These are phyloP conservation scores for Labroides dimidiatus DNA, from an alignment of 2,797 vertebrate genomes.

Conservation along the genomic window DNA sequence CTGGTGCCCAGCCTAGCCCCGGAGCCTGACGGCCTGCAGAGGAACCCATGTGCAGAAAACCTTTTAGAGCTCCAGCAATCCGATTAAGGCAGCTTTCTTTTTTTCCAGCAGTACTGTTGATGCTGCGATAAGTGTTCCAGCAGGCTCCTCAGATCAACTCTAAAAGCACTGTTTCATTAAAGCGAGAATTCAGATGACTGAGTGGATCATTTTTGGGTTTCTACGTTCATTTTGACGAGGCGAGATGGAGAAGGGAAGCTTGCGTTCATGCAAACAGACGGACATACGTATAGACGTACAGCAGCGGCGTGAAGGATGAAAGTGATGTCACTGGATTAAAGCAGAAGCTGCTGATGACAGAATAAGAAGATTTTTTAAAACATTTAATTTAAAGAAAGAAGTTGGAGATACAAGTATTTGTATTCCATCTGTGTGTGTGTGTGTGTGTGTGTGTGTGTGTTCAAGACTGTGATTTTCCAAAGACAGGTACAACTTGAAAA, in stretches of 20 bases:
- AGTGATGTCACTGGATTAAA: constrained; percentile 72
- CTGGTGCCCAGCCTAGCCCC: constrained; percentile 56
- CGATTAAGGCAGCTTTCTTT: constrained; percentile 72
- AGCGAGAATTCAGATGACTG: constrained; percentile 73
- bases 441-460: constrained; percentile 47
- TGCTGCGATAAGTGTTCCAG: constrained; percentile 77
- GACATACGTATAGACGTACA: constrained; percentile 15
- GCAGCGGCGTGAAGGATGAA: constrained; percentile 50
- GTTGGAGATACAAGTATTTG: constrained; percentile 47
- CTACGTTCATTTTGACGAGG: constrained; percentile 63
- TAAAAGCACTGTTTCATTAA: constrained; percentile 80
- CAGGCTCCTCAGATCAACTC: constrained; percentile 72
- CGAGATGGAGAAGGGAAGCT: constrained; percentile 31
- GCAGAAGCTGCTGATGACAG: constrained; percentile 50
- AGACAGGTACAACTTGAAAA: constrained; percentile 79
- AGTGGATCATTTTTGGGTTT: constrained; percentile 70
- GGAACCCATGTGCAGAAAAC: constrained; percentile 76
- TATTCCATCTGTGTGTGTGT: constrained; percentile 34
- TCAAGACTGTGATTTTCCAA: constrained; percentile 66
- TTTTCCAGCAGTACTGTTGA: constrained; percentile 68
- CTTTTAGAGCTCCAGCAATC: constrained; percentile 80
- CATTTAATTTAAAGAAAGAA: constrained; percentile 68
- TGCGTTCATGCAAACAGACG: constrained; percentile 3
- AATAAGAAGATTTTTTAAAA: constrained; percentile 39
- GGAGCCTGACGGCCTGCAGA: constrained; percentile 64